Conservation (phyloP, 2,113 vertebrate genomes). For the Corvus moneduloides region DNA sequence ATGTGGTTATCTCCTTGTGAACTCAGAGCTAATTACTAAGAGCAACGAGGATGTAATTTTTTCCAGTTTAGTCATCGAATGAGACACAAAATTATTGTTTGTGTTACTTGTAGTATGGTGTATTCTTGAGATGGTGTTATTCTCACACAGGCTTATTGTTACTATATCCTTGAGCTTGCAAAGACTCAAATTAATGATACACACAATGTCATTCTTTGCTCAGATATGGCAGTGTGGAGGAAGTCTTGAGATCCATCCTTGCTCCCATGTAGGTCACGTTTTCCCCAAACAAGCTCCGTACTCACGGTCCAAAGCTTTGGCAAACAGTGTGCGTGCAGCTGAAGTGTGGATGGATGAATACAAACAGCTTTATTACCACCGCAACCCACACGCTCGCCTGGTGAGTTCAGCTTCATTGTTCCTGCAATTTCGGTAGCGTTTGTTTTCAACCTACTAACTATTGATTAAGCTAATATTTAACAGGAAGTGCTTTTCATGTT, state of each 20-base stretch:
- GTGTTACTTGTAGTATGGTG: background rate
- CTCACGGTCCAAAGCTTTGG: constrained; percentile 90
- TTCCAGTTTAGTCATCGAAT: background rate
- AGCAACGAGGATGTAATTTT: background rate
- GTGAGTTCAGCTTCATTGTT: constrained; percentile 70
- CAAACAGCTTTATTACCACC: constrained; percentile 93
- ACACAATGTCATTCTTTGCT: background rate
- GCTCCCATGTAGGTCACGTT: constrained; percentile 95
- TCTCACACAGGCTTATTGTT: background rate
- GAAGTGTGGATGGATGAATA: constrained; percentile 98
- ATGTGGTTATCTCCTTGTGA: background rate
- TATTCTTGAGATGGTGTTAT: background rate
- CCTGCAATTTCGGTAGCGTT: background rate
- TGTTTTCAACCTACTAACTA: background rate
- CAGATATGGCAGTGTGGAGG: constrained; percentile 99
- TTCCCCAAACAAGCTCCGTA: constrained; percentile 97
- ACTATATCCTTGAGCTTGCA: background rate
- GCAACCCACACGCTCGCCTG: constrained; percentile 89
- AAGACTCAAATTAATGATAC: background rate
- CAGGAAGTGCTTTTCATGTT: background rate
- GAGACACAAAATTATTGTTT: background rate
- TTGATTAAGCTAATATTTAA: background rate
- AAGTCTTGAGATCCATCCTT: constrained; percentile 92
- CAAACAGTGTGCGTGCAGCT: constrained; percentile 92
- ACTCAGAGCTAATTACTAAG: background rate